Conservation (phyloP, 1,140 invertebrate genomes). For the Olivierus martensii region DNA sequence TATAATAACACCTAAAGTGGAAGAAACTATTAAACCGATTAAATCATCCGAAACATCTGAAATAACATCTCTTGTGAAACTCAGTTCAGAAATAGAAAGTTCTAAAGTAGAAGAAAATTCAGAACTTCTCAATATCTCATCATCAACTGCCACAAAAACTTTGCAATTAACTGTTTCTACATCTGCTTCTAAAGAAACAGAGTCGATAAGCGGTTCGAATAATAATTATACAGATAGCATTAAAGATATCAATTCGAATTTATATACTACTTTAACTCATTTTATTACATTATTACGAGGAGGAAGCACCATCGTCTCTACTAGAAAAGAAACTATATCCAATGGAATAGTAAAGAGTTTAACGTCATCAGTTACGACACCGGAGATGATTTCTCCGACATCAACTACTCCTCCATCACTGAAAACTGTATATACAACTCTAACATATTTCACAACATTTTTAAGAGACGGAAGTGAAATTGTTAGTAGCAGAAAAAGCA, state of each 20-base stretch:
- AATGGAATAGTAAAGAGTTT: conserved; percentile 38
- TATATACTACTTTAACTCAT: neutral
- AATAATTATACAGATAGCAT: too few species aligned
- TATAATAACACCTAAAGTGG: neutral
- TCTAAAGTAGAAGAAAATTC: too few species aligned
- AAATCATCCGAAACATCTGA: too few species aligned
- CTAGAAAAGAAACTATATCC: conserved; percentile 59
- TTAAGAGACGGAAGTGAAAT: conserved; percentile 64
- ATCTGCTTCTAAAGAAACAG: too few species aligned
- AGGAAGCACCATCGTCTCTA: conserved; percentile 56
- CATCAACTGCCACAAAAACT: neutral
- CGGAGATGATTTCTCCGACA: neutral
- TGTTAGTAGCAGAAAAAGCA: conserved; percentile 57
- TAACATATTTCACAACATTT: conserved; percentile 65
- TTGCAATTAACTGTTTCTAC: neutral
- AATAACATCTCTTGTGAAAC: too few species aligned
- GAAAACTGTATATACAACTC: conserved; percentile 55
- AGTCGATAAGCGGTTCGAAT: too few species aligned
- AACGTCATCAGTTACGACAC: neutral
- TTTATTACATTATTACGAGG: conserved; percentile 58
- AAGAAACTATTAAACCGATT: neutral
- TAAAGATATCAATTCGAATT: too few species aligned
- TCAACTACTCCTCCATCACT: neutral
- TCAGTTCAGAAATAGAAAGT: too few species aligned
- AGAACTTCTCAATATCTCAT: too few species aligned